Evolutionary conservation across 2,797 vertebrate genomes (phyloP).

Genomic region (Parotocinclus haroldoi): DNA sequence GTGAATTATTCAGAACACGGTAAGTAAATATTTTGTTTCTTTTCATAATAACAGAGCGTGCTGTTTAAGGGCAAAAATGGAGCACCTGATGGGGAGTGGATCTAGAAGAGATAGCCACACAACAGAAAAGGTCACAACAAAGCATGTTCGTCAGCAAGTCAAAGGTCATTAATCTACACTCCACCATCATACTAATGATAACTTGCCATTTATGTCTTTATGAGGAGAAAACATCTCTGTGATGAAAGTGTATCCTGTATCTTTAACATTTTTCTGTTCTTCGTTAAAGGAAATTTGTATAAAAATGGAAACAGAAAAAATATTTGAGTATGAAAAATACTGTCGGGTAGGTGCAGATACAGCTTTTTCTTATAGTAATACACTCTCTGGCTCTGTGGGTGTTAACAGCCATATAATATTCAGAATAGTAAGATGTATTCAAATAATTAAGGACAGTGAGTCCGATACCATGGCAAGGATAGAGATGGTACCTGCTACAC

Average conservation of each 20-base stretch:
- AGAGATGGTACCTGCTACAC: conserved; percentile 1
- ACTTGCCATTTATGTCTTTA: conserved; percentile 2
- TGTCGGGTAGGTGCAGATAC: too few relatives aligned
- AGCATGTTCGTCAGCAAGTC: conserved; percentile 69
- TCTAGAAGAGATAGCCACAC: conserved; percentile 57
- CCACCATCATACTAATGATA: conserved; percentile 64
- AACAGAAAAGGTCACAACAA: conserved; percentile 69
- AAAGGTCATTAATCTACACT: conserved; percentile 74
- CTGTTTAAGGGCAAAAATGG: conserved; percentile 45
- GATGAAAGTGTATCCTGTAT: too few relatives aligned
- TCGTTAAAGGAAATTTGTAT: too few relatives aligned
- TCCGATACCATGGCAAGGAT: conserved; percentile 43
- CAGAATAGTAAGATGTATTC: conserved; percentile 51
- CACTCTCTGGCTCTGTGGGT: background rate
- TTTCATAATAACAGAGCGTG: conserved; percentile 38
- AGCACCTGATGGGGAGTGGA: conserved; percentile 37
- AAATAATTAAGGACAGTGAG: conserved; percentile 33
- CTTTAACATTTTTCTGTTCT: too few relatives aligned
- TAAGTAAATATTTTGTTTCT: background rate
- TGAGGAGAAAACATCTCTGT: too few relatives aligned
- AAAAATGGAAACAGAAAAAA: too few relatives aligned
- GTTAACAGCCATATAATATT: conserved; percentile 37
- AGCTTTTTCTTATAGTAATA: too few relatives aligned
- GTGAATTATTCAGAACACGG: conserved; percentile 27
- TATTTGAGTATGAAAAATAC: too few relatives aligned